Evolutionary conservation across 2,797 vertebrate species (phyloP), one percentile per base, ranked within the genome.

Genomic region (Phataginus tetradactyla): DNA sequence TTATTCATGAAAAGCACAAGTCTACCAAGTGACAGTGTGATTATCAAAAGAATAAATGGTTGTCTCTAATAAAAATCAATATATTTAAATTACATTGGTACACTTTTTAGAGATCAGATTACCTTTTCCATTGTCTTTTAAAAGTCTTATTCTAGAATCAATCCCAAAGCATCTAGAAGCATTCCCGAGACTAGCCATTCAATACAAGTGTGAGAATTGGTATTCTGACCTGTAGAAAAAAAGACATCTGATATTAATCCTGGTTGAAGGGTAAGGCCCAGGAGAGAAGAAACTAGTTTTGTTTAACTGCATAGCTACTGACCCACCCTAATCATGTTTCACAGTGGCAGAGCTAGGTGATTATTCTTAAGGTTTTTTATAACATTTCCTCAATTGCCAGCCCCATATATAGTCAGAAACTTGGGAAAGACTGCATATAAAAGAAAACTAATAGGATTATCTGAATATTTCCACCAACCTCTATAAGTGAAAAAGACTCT

Each of bases 281-380:
- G 20, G 45, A 12, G 18, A 37, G 3, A 61, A 27, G 17, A 55
- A 61, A 39, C 8, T 27, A 7, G 23, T 34, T 14, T 7, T 2
- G 12, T 6, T 34, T 12, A 3, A 34, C 11, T 49, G 8, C 23
- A 0, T 21, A 0, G 45, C 0, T 1, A 2, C 68, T 49, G 25
- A 13, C 12, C 45, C 34, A 14, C 12, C 10, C 27, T 59, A 8
- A 17, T 20, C 29, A 37, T 20, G 11, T 17, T 1, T 14, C 42
- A 1, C 1, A 0, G 15, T 0, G 39, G n/a, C 75, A 39, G 17
- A 23, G 63, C 45, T 29, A 8, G 3, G 0, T 1, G 11, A 3
- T 6, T 6, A 0, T 39, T 59, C 86, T 45, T 2, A 29, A 17
- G 45, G 9, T 32, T 57, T 49, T 64, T 79, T 55, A 25, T 34